Base-by-base conservation (phyloP, 2,797 vertebrate species). In the Cirrhinus molitorella region DNA sequence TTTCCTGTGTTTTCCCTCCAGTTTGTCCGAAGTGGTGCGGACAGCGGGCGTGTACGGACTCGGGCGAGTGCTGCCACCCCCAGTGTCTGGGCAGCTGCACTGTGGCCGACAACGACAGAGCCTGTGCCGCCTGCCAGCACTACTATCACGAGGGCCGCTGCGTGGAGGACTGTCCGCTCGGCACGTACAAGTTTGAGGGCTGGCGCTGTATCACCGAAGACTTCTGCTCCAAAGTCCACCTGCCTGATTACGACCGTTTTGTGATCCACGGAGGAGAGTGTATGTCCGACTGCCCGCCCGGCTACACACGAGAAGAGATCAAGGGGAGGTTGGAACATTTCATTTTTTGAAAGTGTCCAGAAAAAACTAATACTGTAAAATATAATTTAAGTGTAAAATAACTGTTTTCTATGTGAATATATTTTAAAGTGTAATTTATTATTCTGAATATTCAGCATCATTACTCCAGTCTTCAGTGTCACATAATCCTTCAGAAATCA, bases 21-120 rank as follows among this genome's bases (percentile, higher is more conserved):
- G 98, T 96, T 90, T 99, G 98, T 89, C 97, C 97, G 0, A 95
- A 95, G 55, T 92, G 87, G 0, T 99, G 98, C 49, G 96, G 90
- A 11, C 94, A 94, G 86, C 90, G 92, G 31, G 97, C 96, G 0
- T 99, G 98, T 87, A 97, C 96, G 0, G 92, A 94, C n/a, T 91
- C 91, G 4, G 96, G 95, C 0, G 96, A 97, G 88, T 99, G 98
- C 86, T 99, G 98, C 92, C 98, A 99, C 85, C 93, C 95, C 0
- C 97, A 99, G 91, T 99, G 98, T 92, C 92, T 99, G 91, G 98
- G 98, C 85, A 96, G 97, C 96, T 99, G 98, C 93, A 94, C 92
- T 0, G 91, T 88, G 0, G 94, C 97, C 0, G 93, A 93, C 83
- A 96, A 95, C 59, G 96, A 96, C 92, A 93, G 93, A 0, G 94